A percentile compares a stretch with the other conserved stretches of the same genome.
These are phyloP conservation scores for Struthio camelus DNA, from an alignment of 2,113 vertebrate species.

Conservation along the genomic window DNA sequence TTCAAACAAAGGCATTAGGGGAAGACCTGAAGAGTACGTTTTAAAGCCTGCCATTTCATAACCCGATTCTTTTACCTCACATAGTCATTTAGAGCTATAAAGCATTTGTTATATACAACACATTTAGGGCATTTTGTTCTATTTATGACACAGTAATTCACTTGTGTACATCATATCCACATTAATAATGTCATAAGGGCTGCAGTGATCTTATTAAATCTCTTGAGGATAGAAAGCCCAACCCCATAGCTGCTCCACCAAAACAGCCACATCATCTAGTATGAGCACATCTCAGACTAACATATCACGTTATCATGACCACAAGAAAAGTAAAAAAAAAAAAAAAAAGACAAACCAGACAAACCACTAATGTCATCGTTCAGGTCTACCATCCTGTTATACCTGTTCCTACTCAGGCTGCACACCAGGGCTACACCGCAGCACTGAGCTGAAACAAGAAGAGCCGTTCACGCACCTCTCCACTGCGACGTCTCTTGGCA, in stretches of 20 bases:
- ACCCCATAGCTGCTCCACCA: not conserved
- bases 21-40: not conserved
- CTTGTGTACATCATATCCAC: not conserved
- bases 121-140: not conserved
- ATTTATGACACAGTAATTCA: constrained; percentile 25
- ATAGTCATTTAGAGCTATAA: not conserved
- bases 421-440: not conserved
- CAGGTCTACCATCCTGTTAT: not conserved
- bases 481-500: not conserved
- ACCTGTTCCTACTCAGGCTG: not conserved
- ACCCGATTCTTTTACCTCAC: not conserved
- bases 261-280: not conserved
- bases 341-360: too few species aligned
- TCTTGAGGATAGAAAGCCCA: not conserved
- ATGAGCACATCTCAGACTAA: not conserved
- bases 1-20: not conserved
- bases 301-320: not conserved
- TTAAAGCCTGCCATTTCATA: not conserved
- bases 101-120: not conserved
- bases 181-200: not conserved
- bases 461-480: too few species aligned
- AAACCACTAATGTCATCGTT: not conserved
- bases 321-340: not conserved
- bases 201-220: not conserved
- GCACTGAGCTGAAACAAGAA: not conserved